Conservation (phyloP, 1,140 invertebrate species). For the Contarinia nasturtii region DNA sequence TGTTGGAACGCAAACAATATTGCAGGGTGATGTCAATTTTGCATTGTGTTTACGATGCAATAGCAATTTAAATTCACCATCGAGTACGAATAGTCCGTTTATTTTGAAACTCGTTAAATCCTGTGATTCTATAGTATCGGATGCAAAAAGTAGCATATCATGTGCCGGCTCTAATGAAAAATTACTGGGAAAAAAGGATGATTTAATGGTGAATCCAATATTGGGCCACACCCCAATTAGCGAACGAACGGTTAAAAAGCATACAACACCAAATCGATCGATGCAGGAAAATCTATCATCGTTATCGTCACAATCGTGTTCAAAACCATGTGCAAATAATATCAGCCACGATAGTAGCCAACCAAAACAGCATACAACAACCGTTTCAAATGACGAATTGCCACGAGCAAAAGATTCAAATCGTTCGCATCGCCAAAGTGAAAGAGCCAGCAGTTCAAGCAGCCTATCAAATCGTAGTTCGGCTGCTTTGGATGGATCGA, state of each 20-base stretch:
- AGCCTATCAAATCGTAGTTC: not conserved
- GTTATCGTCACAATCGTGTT: not conserved
- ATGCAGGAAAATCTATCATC: not conserved
- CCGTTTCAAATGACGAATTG: not conserved
- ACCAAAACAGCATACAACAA: not conserved
- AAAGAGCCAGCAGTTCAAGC: not conserved
- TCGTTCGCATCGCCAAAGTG: not conserved
- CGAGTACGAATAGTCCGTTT: slow-evolving; percentile 21
- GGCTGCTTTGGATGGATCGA: slow-evolving; percentile 21
- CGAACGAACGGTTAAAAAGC: too few relatives aligned
- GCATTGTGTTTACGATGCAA: slow-evolving; percentile 34
- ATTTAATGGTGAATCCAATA: slow-evolving; percentile 29
- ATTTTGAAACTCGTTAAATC: slow-evolving; percentile 23
- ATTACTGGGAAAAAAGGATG: slow-evolving; percentile 20
- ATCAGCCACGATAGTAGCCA: not conserved
- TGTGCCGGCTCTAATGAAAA: slow-evolving; percentile 22
- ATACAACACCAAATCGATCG: too few relatives aligned
- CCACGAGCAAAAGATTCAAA: not conserved
- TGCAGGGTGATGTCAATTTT: slow-evolving; percentile 28
- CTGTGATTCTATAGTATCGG: slow-evolving; percentile 22
- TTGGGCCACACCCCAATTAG: slow-evolving; percentile 28
- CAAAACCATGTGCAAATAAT: too few relatives aligned
- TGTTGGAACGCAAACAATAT: slow-evolving; percentile 36
- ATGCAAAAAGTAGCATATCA: slow-evolving; percentile 23
- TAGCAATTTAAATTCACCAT: slow-evolving; percentile 22